phyloP scores from a whole-genome alignment of 2,888 invertebrate genomes.

The Drosophila mulleri region DNA sequence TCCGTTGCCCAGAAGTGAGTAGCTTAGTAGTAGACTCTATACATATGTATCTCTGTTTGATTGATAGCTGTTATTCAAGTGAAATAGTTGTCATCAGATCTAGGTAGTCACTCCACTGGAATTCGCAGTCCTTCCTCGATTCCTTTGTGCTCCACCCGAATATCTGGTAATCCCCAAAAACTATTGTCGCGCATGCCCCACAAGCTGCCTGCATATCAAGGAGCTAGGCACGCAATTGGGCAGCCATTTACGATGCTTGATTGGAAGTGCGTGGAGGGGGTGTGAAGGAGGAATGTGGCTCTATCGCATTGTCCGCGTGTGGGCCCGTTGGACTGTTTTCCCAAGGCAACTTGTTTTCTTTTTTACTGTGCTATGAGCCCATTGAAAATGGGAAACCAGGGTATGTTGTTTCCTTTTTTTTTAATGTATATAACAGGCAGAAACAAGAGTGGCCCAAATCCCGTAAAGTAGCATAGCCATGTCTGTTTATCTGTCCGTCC shows the following conservation, averaged over 20 bases:
- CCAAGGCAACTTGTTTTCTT: constrained; percentile 16
- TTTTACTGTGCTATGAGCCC: too few relatives aligned
- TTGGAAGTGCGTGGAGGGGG: neutral
- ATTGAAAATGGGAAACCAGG: too few relatives aligned
- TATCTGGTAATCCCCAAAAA: constrained; percentile 11
- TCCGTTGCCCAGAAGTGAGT: neutral
- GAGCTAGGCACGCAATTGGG: constrained; percentile 28
- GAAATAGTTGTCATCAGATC: neutral
- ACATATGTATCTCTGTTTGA: neutral
- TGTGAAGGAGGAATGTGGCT: neutral
- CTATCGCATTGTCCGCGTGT: neutral
- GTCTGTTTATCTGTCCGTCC: too few relatives aligned
- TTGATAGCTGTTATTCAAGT: neutral
- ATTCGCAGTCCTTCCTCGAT: neutral
- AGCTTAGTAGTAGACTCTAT: neutral
- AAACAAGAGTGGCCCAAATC: too few relatives aligned
- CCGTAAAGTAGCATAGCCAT: too few relatives aligned
- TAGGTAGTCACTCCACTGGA: neutral
- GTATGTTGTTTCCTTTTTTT: too few relatives aligned
- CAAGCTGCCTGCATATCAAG: constrained; percentile 15
- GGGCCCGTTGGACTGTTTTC: constrained; percentile 18
- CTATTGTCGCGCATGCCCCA: constrained; percentile 31
- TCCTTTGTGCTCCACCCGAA: neutral
- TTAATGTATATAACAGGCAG: too few relatives aligned
- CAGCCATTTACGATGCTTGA: constrained; percentile 23